phyloP scores from a whole-genome alignment of 2,888 invertebrate species.

The Phlogophora meticulosa region DNA sequence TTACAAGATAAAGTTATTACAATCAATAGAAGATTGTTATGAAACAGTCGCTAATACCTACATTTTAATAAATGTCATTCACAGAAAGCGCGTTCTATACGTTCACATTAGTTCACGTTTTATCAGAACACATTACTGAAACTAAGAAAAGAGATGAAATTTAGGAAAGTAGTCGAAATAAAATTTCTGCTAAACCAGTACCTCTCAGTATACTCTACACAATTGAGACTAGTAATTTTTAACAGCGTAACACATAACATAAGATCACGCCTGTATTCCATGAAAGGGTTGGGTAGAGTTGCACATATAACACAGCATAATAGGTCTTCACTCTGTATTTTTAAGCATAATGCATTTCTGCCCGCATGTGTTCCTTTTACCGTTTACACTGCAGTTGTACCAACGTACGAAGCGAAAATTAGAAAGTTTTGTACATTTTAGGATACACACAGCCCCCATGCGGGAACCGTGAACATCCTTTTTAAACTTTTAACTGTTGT shows the following conservation, averaged over 20 bases:
- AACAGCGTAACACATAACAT: too few species aligned
- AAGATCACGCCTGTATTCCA: too few species aligned
- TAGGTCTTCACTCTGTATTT: not conserved
- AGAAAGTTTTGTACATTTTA: not conserved
- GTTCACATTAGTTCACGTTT: constrained; percentile 12
- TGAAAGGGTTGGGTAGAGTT: too few species aligned
- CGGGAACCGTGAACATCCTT: not conserved
- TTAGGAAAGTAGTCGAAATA: not conserved
- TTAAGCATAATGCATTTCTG: not conserved
- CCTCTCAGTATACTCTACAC: too few species aligned
- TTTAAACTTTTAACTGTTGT: not conserved
- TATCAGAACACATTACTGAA: constrained; percentile 10
- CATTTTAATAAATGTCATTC: constrained; percentile 15
- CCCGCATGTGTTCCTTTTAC: constrained; percentile 1
- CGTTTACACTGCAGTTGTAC: constrained; percentile 3
- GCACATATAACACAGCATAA: not conserved
- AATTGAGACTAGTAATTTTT: not conserved
- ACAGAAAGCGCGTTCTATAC: constrained; percentile 7
- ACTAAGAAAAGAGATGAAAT: not conserved
- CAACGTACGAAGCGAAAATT: not conserved
- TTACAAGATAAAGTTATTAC: constrained; percentile 39
- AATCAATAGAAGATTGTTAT: constrained; percentile 42
- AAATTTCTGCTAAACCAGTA: not conserved
- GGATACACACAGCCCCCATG: not conserved
- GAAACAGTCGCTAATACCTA: constrained; percentile 19